Percentiles rank a stretch among this genome's conserved stretches.
Conservation (phyloP, 2,113 vertebrate genomes). For the Ariopsis seemanni region DNA sequence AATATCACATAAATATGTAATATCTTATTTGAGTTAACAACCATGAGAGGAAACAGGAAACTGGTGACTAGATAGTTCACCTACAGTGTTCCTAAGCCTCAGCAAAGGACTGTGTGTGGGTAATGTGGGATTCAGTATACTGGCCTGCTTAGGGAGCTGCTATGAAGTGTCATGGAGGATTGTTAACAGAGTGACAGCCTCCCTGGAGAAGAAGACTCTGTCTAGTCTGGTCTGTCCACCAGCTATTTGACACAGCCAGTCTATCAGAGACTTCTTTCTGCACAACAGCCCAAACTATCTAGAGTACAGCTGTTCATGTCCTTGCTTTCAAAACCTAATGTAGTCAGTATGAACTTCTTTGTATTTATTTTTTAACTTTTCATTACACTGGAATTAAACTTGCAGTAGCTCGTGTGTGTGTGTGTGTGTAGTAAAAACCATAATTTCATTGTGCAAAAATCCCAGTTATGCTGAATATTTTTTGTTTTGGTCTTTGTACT, state of each 20-base stretch:
- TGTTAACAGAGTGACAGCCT: slow-evolving; percentile 59
- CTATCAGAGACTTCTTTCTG: slow-evolving; percentile 66
- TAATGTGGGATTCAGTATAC: slow-evolving; percentile 57
- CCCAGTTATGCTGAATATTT: too few species aligned
- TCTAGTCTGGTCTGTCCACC: slow-evolving; percentile 55
- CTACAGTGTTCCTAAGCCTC: slow-evolving; percentile 11
- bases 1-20: slow-evolving; percentile 26
- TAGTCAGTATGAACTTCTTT: not conserved
- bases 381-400: not conserved
- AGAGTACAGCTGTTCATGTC: slow-evolving; percentile 31
- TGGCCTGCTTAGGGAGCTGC: slow-evolving; percentile 47
- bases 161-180: slow-evolving; percentile 44
- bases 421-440: too few species aligned
- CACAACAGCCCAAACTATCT: slow-evolving; percentile 53
- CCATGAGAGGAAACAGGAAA: slow-evolving; percentile 6
- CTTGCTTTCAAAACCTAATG: slow-evolving; percentile 37
- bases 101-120: slow-evolving; percentile 50
- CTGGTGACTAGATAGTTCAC: slow-evolving; percentile 1
- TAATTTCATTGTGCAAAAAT: not conserved
- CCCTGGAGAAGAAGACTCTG: slow-evolving; percentile 52
- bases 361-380: not conserved
- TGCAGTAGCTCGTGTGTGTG: not conserved
- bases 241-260: slow-evolving; percentile 53
- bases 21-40: slow-evolving; percentile 26
- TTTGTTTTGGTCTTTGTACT: not conserved